Base-by-base conservation (phyloP, 2,888 invertebrate genomes). In the Phoenoteleia sp. region DNA sequence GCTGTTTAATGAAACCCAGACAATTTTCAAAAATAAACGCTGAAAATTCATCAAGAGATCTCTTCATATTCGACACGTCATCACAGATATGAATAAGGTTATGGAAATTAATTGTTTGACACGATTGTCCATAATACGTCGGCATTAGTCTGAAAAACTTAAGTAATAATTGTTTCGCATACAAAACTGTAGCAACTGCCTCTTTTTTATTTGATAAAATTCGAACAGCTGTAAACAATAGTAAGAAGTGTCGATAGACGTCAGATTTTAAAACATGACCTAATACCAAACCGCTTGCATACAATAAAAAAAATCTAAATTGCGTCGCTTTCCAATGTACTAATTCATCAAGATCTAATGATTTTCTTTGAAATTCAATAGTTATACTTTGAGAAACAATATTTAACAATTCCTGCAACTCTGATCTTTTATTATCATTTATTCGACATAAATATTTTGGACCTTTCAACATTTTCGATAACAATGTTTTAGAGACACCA, bases 301-400 rank as follows among this genome's bases (percentile, higher is more conserved):
- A 39, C 5, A 58, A 33, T 47, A 71, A 49, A 56, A 71, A 56
- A 15, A 58, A 49, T 23, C 49, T 29, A n/a, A 66, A 66, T 36
- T 66, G 49, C 9, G 49, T 66, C 4, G 49, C 66, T 49, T 89
- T 89, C 87, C 87, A 89, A 33, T 84, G 39, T 1, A 62, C 36
- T 42, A 86, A 39, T n/a, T 81, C 36, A n/a, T 85, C 36, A 11
- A 87, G 17, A 67, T 86, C 69, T 42, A 84, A 85, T 36, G 47
- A 62, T 64, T 88, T 88, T 52, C 87, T 19, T 56, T 89, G 87
- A 81, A 88, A 88, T 67, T 88, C 87, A 23, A 62, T 23, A 15
- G 87, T 67, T 9, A 89, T 80, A 69, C 75, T 69, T 33, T n/a
- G 3, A 52, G 77, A 33, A 36, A 86, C 36, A 27, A 15, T 15